Conservation (phyloP, 2,888 invertebrate species). For the Tetranychus piercei region DNA sequence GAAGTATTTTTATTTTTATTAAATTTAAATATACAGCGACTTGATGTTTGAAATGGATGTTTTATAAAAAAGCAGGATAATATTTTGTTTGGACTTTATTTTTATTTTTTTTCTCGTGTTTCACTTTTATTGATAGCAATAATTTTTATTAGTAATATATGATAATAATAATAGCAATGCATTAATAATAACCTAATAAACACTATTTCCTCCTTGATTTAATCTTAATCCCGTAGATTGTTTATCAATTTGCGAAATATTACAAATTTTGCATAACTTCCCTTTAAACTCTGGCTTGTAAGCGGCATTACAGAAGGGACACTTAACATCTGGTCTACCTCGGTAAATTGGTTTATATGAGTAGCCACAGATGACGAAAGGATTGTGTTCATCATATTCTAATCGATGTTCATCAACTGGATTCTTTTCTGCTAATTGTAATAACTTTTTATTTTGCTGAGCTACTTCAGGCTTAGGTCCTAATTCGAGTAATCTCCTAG, state of each 20-base stretch:
- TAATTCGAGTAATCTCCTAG: conserved; percentile 70
- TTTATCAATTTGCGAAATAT: conserved; percentile 70
- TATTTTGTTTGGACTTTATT: too few species aligned
- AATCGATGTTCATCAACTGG: conserved; percentile 70
- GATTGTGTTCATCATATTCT: conserved; percentile 90
- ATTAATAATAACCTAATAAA: too few species aligned
- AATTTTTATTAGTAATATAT: too few species aligned
- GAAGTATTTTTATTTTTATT: too few species aligned
- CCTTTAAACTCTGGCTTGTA: conserved; percentile 74
- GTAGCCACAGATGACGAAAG: conserved; percentile 78
- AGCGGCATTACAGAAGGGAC: conserved; percentile 70
- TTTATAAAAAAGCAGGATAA: too few species aligned
- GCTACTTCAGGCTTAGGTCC: conserved; percentile 86
- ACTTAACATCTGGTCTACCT: conserved; percentile 80
- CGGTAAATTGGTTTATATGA: conserved; percentile 84
- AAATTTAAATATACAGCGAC: too few species aligned
- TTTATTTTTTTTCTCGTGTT: too few species aligned
- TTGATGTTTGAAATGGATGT: too few species aligned
- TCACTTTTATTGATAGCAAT: too few species aligned
- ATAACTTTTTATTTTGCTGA: conserved; percentile 74
- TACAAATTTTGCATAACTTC: conserved; percentile 62
- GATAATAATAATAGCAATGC: too few species aligned
- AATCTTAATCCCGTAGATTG: conserved; percentile 60
- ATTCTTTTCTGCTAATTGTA: conserved; percentile 70
- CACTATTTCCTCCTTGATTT: background rate